Base-by-base conservation (phyloP, 1,140 invertebrate species). In the Carcinoscorpius rotundicauda region DNA sequence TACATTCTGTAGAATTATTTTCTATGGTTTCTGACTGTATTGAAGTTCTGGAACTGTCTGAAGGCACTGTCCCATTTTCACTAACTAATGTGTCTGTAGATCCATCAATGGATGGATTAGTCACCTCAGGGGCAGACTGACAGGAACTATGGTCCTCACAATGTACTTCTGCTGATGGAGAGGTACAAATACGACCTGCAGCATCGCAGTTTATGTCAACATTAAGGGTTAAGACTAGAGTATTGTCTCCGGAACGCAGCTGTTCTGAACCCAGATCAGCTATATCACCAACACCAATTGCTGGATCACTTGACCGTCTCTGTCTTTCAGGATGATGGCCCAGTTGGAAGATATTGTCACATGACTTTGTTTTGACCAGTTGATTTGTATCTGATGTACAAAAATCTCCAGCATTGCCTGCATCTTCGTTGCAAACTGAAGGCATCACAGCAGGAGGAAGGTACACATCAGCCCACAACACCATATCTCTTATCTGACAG, bases 381-480 rank as follows among this genome's bases (percentile, higher is more conserved):
- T 68, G 64, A 9, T 59, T 66, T 66, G 70, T 65, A 58, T 67
- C 60, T 58, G 58, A 50, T 6, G 50, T 51, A 29, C 29, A 1
- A 29, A 29, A 29, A 29, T 29, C 29, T 29, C 29, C 29, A 29
- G 29, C 29, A 29, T 2, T 29, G 29, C 29, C 29, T 29, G 29
- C 29, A 58, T 73, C 72, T 64, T 86, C 86, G 6, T 60, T 60
- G 49, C 72, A 71, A 50, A 69, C 71, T 10, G 71, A 74, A 29
- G 29, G 29, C 29, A 29, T 29, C 29, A 29, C 29, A 29, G 29
- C 29, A 11, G 73, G 72, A 10, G 76, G 76, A 66, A 90, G 78
- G 80, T 93, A 93, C 49, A 96, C 84, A 67, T 88, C 86, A 58
- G 82, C 83, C 93, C 93, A 96, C 64, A 95, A 78, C 52, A 82